Evolutionary conservation across 2,888 invertebrate genomes (phyloP).

Genomic region (Agrilus cyanescens): DNA sequence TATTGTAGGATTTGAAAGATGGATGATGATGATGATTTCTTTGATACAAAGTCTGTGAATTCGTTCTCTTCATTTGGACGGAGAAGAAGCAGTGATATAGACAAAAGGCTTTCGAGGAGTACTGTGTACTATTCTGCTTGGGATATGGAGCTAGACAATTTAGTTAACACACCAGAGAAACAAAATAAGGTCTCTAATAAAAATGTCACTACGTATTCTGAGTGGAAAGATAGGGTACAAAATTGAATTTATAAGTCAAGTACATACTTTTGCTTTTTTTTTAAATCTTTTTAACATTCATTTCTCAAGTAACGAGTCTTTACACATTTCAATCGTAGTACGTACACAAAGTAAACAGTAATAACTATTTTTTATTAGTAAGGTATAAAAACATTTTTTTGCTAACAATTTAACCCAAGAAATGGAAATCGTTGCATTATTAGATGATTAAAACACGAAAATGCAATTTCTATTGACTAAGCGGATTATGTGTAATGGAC

Average conservation of each 20-base stretch:
- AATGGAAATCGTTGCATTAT: too few species aligned
- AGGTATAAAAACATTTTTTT: too few species aligned
- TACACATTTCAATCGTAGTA: not conserved
- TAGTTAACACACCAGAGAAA: constrained; percentile 14
- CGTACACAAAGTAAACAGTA: too few species aligned
- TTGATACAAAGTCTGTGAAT: constrained; percentile 32
- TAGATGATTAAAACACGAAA: too few species aligned
- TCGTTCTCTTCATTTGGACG: constrained; percentile 21
- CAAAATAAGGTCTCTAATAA: constrained; percentile 42
- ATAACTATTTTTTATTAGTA: too few species aligned
- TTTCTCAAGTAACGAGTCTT: not conserved
- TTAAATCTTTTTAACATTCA: not conserved
- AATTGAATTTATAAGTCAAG: constrained; percentile 13
- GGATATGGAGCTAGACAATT: constrained; percentile 33
- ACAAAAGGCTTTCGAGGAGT: constrained; percentile 41
- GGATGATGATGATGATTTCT: constrained; percentile 32
- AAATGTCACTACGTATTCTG: constrained; percentile 45
- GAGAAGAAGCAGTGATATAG: constrained; percentile 23
- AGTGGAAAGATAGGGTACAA: constrained; percentile 50
- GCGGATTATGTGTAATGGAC: too few species aligned
- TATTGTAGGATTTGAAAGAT: constrained; percentile 9
- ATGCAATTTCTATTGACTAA: too few species aligned
- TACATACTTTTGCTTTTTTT: not conserved
- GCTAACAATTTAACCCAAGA: too few species aligned
- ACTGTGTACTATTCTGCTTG: constrained; percentile 49